A percentile compares a stretch with the other conserved stretches of the same genome.
Evolutionary conservation across 2,888 invertebrate genomes (phyloP).

Genomic region (Acronicta psi): DNA sequence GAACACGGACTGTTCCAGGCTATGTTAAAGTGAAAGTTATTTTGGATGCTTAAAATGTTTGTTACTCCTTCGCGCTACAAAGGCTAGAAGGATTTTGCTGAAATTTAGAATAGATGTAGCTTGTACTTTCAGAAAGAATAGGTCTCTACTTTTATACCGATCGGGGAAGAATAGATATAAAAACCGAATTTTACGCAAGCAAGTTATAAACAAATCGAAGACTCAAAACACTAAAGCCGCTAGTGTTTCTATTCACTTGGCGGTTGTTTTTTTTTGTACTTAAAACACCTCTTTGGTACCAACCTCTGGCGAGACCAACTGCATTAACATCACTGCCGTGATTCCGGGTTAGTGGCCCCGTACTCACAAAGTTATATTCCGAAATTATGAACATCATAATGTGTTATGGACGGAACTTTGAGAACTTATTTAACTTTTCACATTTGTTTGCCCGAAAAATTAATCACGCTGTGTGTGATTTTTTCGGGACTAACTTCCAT

Average conservation of each 20-base stretch:
- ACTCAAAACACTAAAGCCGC: too few species aligned
- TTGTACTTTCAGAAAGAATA: too few species aligned
- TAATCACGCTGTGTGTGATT: slow-evolving; percentile 1
- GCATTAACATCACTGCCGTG: slow-evolving; percentile 13
- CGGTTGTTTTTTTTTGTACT: slow-evolving; percentile 2
- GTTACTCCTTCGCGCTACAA: too few species aligned
- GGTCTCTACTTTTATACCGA: too few species aligned
- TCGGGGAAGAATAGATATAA: too few species aligned
- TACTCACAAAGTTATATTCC: slow-evolving; percentile 9
- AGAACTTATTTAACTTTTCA: slow-evolving; percentile 29
- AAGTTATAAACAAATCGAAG: too few species aligned
- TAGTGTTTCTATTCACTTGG: neutral
- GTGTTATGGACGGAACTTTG: slow-evolving; percentile 11
- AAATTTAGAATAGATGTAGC: too few species aligned
- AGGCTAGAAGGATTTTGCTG: too few species aligned
- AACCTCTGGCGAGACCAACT: slow-evolving; percentile 8
- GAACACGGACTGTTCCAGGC: too few species aligned
- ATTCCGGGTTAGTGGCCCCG: neutral
- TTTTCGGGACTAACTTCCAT: slow-evolving; percentile 2
- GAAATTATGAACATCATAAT: slow-evolving; percentile 10
- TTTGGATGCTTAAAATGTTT: too few species aligned
- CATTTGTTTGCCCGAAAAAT: slow-evolving; percentile 12
- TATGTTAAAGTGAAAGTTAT: too few species aligned
- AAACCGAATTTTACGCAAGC: too few species aligned
- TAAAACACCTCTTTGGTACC: neutral